phyloP scores from a whole-genome alignment of 2,113 vertebrate genomes.

The Saimiri boliviensis region DNA sequence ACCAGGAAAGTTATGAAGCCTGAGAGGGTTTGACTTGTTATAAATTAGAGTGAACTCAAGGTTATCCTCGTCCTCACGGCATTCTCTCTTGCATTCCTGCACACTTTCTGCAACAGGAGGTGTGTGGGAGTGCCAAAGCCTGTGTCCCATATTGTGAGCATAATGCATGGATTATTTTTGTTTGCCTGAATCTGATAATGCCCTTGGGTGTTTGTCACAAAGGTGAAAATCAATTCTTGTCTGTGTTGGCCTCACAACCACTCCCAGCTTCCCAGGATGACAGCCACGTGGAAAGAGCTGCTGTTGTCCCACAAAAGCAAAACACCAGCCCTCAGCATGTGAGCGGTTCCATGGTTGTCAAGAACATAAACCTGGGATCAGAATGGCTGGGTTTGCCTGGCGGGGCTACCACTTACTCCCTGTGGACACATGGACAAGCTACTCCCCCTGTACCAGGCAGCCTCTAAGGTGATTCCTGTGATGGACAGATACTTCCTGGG shows the following conservation, averaged over 20 bases:
- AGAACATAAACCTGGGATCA: not conserved
- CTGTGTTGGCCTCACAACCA: fast-evolving
- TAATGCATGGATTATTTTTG: not conserved
- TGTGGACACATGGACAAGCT: not conserved
- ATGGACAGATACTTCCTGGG: not conserved
- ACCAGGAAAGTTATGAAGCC: not conserved
- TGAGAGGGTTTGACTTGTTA: conserved; percentile 2
- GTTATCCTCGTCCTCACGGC: not conserved
- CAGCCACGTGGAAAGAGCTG: not conserved
- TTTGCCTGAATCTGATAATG: not conserved
- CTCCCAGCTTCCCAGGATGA: not conserved
- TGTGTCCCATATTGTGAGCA: not conserved
- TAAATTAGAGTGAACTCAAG: conserved; percentile 60
- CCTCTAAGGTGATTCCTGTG: not conserved
- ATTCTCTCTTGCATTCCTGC: not conserved
- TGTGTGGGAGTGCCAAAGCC: too few relatives aligned
- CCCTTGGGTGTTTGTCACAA: not conserved
- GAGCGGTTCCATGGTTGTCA: too few relatives aligned
- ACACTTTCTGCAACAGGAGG: not conserved
- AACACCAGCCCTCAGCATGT: not conserved
- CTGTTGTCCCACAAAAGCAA: too few relatives aligned
- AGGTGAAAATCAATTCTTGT: not conserved
- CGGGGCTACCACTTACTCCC: fast-evolving
- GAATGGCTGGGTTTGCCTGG: not conserved
- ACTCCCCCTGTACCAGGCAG: fast-evolving